Evolutionary conservation across 2,888 invertebrate genomes (phyloP), one percentile per base, ranked within the genome.

Genomic region (Adineta ricciae): DNA sequence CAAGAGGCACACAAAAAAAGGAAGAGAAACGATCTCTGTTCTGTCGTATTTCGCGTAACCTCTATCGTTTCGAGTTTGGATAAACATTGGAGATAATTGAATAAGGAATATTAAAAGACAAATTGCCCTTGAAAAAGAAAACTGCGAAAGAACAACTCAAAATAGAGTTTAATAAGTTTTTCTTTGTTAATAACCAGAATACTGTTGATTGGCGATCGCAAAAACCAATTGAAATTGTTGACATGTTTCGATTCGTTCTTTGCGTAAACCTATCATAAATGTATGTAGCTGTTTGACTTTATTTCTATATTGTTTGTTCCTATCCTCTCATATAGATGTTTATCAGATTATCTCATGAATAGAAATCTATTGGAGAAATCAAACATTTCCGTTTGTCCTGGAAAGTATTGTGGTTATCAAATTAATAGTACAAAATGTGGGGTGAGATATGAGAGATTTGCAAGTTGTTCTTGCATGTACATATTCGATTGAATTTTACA

Each of bases 351-450:
- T 64, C 64, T 64, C 64, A 64, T 64, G 64, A 64, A 32, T 64
- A 64, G 64, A 3, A 64, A 64, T 64, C 32, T 64, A 32, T 64
- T 64, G 64, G 32, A 64, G 14, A 64, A 64, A 64, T 64, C 64
- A 64, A 64, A 78, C 38, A 7, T 41, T n/a, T 78, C 41, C 8
- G 7, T 41, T 24, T 78, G 78, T 78, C 78, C 78, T 38, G 78
- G 78, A 9, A 78, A 24, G 41, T 78, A 78, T 78, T 78, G 78
- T 78, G 78, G 78, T 5, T 41, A 41, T 41, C 78, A 78, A n/a
- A n/a, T 0, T 9, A 78, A 78, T 78, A 78, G 78, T 78, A 78
- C 78, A 78, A 41, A 38, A n/a, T 78, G 78, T 41, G 78, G 78
- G 78, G 78, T 78, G n/a, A 38, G 78, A 41, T 41, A 24, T 78